These are phyloP conservation scores for Diplazon laetatorius DNA, from an alignment of 2,888 invertebrate species.

Conservation along the genomic window DNA sequence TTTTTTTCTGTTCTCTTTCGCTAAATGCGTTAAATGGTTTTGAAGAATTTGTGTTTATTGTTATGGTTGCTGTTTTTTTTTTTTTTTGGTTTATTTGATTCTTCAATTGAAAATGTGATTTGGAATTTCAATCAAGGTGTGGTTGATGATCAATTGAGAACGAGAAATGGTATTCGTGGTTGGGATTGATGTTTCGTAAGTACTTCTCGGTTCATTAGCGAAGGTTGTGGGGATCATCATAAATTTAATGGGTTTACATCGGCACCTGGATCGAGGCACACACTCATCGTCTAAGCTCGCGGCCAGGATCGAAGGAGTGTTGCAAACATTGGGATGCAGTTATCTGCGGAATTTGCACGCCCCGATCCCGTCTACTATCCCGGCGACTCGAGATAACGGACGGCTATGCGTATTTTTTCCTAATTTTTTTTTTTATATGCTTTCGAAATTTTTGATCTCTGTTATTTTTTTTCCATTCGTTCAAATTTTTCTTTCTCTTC, in stretches of 20 bases:
- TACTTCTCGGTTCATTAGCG: slow-evolving; percentile 22
- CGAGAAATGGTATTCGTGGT: background rate
- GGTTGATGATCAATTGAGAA: background rate
- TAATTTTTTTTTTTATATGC: background rate
- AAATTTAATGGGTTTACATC: slow-evolving; percentile 14
- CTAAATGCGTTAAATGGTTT: background rate
- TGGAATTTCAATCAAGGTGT: background rate
- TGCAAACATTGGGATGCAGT: slow-evolving; percentile 29
- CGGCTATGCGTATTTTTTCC: background rate
- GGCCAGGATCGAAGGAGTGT: slow-evolving; percentile 36
- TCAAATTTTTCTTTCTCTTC: background rate
- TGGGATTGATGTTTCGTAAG: background rate
- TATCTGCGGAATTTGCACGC: slow-evolving; percentile 15
- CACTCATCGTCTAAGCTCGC: slow-evolving; percentile 44
- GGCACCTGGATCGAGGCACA: slow-evolving; percentile 35
- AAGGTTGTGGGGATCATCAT: slow-evolving; percentile 28
- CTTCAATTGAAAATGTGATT: background rate
- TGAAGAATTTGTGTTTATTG: background rate
- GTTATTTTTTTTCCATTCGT: background rate
- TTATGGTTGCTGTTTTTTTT: no score
- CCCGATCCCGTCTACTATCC: background rate
- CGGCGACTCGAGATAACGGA: background rate
- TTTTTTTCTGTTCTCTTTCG: background rate
- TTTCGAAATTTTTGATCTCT: background rate
- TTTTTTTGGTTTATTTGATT: background rate